Percentiles rank a stretch among this genome's conserved stretches.
These are phyloP conservation scores for Capromys pilorides DNA, from an alignment of 2,797 vertebrate species.

Conservation along the genomic window DNA sequence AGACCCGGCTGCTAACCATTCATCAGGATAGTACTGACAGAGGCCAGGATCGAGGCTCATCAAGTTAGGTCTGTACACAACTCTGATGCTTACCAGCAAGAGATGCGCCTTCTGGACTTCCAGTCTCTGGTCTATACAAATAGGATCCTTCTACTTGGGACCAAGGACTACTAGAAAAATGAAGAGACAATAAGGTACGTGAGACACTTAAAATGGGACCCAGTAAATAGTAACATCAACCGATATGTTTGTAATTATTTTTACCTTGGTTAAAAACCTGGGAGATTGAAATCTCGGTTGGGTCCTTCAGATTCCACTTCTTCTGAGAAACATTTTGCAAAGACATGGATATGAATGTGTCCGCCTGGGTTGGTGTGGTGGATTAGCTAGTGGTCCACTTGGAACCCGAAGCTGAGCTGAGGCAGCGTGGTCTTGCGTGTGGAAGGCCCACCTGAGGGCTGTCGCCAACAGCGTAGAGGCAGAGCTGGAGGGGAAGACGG, in stretches of 20 bases:
- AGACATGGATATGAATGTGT: slow-evolving; percentile 26
- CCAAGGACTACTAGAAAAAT: not conserved
- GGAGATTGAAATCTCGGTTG: slow-evolving; percentile 6
- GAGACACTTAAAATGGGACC: slow-evolving; percentile 6
- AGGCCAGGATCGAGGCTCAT: slow-evolving; percentile 7
- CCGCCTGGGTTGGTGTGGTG: not conserved
- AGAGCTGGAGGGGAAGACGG: not conserved
- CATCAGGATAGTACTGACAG: not conserved
- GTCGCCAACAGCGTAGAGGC: not conserved
- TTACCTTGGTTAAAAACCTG: not conserved
- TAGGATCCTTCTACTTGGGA: not conserved
- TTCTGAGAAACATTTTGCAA: slow-evolving; percentile 37
- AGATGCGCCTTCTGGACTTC: not conserved
- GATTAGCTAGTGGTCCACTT: not conserved
- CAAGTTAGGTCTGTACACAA: not conserved
- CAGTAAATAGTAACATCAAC: not conserved
- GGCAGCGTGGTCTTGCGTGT: not conserved
- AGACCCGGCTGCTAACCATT: not conserved
- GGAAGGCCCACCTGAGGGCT: not conserved
- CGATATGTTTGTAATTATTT: not conserved
- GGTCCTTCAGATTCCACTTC: not conserved
- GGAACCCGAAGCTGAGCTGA: not conserved
- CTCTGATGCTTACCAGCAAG: not conserved
- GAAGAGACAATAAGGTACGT: not conserved
- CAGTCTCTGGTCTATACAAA: not conserved